Evolutionary conservation across 1,140 invertebrate genomes (phyloP).

Genomic region (Augochlora pura): DNA sequence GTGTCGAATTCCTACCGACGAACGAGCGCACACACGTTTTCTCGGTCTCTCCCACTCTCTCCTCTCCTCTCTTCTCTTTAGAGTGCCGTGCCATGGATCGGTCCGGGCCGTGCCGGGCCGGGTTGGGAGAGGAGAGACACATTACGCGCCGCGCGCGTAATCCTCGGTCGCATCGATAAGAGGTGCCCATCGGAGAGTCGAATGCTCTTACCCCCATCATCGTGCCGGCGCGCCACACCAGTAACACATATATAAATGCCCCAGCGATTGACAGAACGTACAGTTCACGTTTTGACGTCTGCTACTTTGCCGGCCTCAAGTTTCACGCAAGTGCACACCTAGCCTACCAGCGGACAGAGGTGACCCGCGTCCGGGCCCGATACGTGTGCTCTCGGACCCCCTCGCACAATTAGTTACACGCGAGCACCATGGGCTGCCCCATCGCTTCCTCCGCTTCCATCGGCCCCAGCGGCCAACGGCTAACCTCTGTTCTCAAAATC

Average conservation of each 20-base stretch:
- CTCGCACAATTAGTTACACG: no score
- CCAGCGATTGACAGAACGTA: slow-evolving; percentile 63
- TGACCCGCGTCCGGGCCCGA: slow-evolving; percentile 6
- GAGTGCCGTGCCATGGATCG: neutral
- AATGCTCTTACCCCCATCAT: slow-evolving; percentile 56
- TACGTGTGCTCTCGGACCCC: slow-evolving; percentile 17
- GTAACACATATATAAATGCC: slow-evolving; percentile 67
- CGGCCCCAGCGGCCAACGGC: neutral
- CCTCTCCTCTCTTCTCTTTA: neutral
- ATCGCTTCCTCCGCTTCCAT: no score
- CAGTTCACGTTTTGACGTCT: slow-evolving; percentile 58
- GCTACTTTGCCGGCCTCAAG: slow-evolving; percentile 18
- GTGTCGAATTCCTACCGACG: slow-evolving; percentile 14
- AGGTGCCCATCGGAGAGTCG: slow-evolving; percentile 43
- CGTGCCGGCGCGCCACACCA: slow-evolving; percentile 30
- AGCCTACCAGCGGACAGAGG: neutral
- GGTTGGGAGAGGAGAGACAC: slow-evolving; percentile 5
- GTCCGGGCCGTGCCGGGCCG: no score
- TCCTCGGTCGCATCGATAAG: slow-evolving; percentile 61
- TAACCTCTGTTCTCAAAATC: no score
- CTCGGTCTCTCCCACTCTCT: no score
- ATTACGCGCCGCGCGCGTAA: slow-evolving; percentile 44
- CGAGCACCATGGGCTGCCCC: no score
- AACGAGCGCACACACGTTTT: neutral
- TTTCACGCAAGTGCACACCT: slow-evolving; percentile 23